Evolutionary conservation across 2,113 vertebrate genomes (phyloP).

Genomic region (Peromyscus leucopus): DNA sequence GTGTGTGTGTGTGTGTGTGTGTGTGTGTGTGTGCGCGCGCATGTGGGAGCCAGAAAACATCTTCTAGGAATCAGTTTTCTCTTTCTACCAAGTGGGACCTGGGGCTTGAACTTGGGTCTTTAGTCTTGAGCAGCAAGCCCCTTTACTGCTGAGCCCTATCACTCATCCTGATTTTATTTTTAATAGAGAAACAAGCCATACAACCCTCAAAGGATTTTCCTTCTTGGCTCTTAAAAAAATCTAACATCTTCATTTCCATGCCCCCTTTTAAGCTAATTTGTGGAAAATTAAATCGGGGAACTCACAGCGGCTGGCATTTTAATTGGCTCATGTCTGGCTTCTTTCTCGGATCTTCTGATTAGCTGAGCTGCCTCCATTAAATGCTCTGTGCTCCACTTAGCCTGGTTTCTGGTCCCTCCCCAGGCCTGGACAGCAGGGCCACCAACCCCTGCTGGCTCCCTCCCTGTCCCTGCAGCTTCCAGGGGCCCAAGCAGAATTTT

Average conservation of each 20-base stretch:
- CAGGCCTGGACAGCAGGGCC: background rate
- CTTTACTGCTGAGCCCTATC: background rate
- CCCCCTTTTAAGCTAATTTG: constrained; percentile 89
- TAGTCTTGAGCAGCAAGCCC: background rate
- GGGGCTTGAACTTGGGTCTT: background rate
- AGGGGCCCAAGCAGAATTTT: background rate
- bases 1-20: background rate
- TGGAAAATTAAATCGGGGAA: constrained; percentile 90
- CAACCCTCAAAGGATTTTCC: constrained; percentile 88
- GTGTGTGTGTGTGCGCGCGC: background rate
- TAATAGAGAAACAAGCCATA: constrained; percentile 82
- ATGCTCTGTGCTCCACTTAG: constrained; percentile 77
- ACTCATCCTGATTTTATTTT: constrained; percentile 40
- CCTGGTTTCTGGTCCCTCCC: background rate
- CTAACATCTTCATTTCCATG: constrained; percentile 89
- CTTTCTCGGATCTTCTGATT: constrained; percentile 87
- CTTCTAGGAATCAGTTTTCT: background rate
- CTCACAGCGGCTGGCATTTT: constrained; percentile 87
- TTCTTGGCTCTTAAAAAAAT: constrained; percentile 81
- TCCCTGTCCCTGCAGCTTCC: background rate
- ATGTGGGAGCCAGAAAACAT: background rate
- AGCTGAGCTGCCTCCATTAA: constrained; percentile 85
- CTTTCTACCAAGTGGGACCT: background rate
- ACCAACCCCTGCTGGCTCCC: background rate
- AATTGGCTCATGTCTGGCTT: constrained; percentile 88